A percentile compares a stretch with the other conserved stretches of the same genome.
Evolutionary conservation across 2,888 invertebrate genomes (phyloP).

Genomic region (Resseliella maxima): DNA sequence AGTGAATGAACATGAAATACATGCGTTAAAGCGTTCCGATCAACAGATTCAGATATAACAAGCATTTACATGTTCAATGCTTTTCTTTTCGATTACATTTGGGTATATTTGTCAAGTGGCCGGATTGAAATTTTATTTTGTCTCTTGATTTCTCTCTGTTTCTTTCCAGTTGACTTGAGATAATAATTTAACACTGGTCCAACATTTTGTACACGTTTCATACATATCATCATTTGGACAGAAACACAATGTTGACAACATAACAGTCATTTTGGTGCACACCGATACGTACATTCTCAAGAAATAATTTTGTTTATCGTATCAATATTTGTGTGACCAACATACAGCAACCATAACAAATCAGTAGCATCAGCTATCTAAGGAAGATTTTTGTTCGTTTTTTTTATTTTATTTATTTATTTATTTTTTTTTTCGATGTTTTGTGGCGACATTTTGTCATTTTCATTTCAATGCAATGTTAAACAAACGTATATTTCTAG

Average conservation of each 20-base stretch:
- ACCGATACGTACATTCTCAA: neutral
- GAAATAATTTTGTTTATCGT: conserved; percentile 41
- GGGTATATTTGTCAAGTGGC: conserved; percentile 25
- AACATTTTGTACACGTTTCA: neutral
- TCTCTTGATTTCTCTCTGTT: neutral
- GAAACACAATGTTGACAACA: too few species aligned
- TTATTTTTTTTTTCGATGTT: neutral
- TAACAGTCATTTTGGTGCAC: too few species aligned
- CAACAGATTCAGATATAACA: conserved; percentile 9
- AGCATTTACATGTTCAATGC: conserved; percentile 27
- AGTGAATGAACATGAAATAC: neutral
- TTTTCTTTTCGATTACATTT: neutral
- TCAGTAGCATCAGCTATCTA: conserved; percentile 4
- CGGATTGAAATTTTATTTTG: conserved; percentile 32
- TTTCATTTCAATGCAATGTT: too few species aligned
- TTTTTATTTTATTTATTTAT: neutral
- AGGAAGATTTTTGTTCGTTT: neutral
- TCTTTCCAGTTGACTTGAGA: conserved; percentile 8
- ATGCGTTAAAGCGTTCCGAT: conserved; percentile 23
- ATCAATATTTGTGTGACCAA: conserved; percentile 21
- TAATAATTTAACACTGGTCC: neutral
- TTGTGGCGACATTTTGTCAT: conserved; percentile 24
- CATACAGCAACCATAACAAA: neutral
- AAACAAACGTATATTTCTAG: too few species aligned
- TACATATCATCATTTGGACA: neutral